Percentiles rank a stretch among this genome's conserved stretches.
These are phyloP conservation scores for Polietes domitor DNA, from an alignment of 2,888 invertebrate species.

Conservation along the genomic window DNA sequence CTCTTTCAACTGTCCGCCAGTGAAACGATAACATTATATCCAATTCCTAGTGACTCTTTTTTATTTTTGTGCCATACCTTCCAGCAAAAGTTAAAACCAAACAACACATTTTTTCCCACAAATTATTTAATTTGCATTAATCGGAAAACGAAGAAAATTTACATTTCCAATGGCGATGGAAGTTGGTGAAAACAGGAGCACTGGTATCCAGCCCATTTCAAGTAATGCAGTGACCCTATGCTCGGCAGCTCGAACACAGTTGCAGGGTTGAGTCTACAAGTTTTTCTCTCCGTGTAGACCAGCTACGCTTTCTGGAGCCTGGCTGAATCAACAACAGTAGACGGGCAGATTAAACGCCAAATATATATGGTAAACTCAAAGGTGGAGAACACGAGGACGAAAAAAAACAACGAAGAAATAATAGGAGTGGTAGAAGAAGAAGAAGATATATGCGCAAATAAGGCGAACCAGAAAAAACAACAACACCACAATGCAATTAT, in stretches of 20 bases:
- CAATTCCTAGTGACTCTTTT: not conserved
- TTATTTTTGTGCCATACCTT: not conserved
- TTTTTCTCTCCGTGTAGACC: not conserved
- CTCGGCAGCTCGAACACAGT: no score
- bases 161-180: not conserved
- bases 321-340: not conserved
- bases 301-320: not conserved
- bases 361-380: not conserved
- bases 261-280: no score
- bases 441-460: not conserved
- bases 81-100: not conserved
- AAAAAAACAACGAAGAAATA: not conserved
- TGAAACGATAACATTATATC: no score
- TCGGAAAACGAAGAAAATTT: not conserved
- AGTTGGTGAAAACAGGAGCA: not conserved
- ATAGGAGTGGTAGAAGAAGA: not conserved
- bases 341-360: not conserved
- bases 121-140: constrained; percentile 4
- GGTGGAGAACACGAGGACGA: not conserved
- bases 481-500: constrained; percentile 62
- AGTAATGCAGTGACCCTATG: not conserved
- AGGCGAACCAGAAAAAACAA: not conserved
- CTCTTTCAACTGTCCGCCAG: not conserved
- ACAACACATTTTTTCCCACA: not conserved
- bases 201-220: not conserved